These are phyloP conservation scores for Eristalis tenax DNA, from an alignment of 2,888 invertebrate genomes.

Conservation along the genomic window DNA sequence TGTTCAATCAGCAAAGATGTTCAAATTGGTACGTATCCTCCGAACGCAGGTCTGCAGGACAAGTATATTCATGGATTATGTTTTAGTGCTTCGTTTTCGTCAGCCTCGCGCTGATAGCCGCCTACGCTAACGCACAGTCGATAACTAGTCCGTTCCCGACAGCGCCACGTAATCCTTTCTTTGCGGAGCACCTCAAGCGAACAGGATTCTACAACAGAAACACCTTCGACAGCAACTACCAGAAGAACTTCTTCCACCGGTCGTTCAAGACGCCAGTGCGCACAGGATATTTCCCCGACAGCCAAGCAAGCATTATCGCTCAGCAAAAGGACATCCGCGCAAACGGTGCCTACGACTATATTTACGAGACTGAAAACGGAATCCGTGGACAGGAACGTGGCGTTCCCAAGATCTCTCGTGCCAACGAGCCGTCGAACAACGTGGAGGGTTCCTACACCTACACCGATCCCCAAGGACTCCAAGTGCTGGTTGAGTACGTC, in stretches of 20 bases:
- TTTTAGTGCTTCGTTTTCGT: conserved; percentile 43
- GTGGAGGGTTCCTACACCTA: conserved; percentile 78
- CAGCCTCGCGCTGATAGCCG: conserved; percentile 11
- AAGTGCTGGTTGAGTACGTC: conserved; percentile 77
- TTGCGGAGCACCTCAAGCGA: conserved; percentile 7
- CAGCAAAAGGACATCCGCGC: conserved; percentile 72
- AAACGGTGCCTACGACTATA: conserved; percentile 76
- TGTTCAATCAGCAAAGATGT: conserved; percentile 57
- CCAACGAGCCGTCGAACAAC: conserved; percentile 73
- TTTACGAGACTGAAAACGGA: conserved; percentile 79
- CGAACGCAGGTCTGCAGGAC: not conserved
- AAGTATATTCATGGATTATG: not conserved
- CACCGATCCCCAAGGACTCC: conserved; percentile 78
- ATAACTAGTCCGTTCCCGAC: conserved; percentile 27
- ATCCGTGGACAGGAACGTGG: conserved; percentile 77
- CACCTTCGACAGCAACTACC: conserved; percentile 74
- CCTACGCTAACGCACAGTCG: conserved; percentile 27
- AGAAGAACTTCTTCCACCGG: conserved; percentile 74
- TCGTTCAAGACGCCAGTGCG: not conserved
- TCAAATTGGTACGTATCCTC: conserved; percentile 55
- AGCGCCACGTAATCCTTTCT: conserved; percentile 14
- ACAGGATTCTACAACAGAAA: conserved; percentile 71
- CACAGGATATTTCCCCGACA: not conserved
- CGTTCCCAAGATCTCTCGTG: conserved; percentile 68
- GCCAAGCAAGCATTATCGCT: conserved; percentile 74